Base-by-base conservation (phyloP, 1,140 invertebrate genomes). In the Caenorhabditis briggsae region DNA sequence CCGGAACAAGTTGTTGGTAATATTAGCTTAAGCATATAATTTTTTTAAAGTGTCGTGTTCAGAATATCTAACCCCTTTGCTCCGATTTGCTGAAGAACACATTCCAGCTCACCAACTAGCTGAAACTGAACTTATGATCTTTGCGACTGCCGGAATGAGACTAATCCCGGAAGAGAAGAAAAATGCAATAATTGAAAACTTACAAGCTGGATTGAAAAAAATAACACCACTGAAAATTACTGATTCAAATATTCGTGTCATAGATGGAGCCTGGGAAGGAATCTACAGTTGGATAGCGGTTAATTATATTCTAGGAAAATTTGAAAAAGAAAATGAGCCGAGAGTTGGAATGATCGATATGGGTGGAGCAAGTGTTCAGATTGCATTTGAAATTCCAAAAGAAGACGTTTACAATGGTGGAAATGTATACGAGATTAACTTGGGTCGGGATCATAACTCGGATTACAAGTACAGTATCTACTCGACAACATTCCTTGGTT, bases 241-340 rank as follows among this genome's bases (percentile, higher is more conserved):
- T 5, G 91, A 93, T 25, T 91, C 91, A 78, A 92, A 93, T 88
- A 93, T 94, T 88, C 93, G 94, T 89, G 93, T 94, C 0, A 94
- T 94, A 50, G 92, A 92, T 87, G 94, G 94, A 5, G 93, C 94
- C 90, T 92, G 93, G 89, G 94, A 94, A 90, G 94, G 94, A 2
- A 93, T 94, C n/a, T 94, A 94, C 90, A 93, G 93, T 16, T 94
- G 94, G 94, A 94, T 94, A 59, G 93, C 94, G 46, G 93, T 94
- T 43, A 94, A 94, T 88, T 94, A 94, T 90, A 91, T 93, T 33
- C 89, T 33, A 78, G 70, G 46, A 5, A 50, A 46, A 53, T 78
- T 78, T n/a, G n/a, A 50, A 53, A 23, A 50, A 50, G 20, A 23
- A 23, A 78, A 50, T 25, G 46, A 48, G 5, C 33, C 43, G 14